These are phyloP conservation scores for Gallinago nigripennis DNA, from an alignment of 2,797 vertebrate species.

Conservation along the genomic window DNA sequence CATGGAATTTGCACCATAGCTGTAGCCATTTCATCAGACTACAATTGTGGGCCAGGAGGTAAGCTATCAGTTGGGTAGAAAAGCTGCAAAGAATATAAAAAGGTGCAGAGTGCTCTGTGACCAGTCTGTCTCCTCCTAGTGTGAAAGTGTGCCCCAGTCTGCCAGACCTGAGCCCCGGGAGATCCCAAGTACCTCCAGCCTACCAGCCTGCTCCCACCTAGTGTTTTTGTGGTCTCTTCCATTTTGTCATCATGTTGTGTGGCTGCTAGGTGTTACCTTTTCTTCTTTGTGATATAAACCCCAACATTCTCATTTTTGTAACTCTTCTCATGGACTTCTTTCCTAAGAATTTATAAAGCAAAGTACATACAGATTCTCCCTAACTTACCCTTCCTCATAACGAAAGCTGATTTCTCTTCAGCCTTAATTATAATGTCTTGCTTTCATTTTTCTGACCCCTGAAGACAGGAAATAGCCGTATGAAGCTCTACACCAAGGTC, in stretches of 20 bases:
- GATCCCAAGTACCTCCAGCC: not conserved
- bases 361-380: not conserved
- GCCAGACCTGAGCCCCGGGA: rapidly evolving
- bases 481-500: not conserved
- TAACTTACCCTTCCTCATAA: not conserved
- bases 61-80: not conserved
- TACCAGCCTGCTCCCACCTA: not conserved
- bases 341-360: not conserved
- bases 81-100: not conserved
- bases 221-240: not conserved
- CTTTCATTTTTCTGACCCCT: not conserved
- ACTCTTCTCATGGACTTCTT: not conserved
- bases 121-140: not conserved
- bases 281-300: not conserved
- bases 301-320: not conserved
- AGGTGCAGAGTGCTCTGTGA: not conserved
- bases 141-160: not conserved
- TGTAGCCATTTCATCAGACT: not conserved
- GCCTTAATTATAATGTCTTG: not conserved
- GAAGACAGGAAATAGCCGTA: not conserved
- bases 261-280: not conserved
- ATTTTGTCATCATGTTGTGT: not conserved
- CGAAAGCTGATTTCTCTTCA: not conserved
- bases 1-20: rapidly evolving
- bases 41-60: rapidly evolving